Evolutionary conservation across 2,888 invertebrate species (phyloP).

Genomic region (Nebria salina): DNA sequence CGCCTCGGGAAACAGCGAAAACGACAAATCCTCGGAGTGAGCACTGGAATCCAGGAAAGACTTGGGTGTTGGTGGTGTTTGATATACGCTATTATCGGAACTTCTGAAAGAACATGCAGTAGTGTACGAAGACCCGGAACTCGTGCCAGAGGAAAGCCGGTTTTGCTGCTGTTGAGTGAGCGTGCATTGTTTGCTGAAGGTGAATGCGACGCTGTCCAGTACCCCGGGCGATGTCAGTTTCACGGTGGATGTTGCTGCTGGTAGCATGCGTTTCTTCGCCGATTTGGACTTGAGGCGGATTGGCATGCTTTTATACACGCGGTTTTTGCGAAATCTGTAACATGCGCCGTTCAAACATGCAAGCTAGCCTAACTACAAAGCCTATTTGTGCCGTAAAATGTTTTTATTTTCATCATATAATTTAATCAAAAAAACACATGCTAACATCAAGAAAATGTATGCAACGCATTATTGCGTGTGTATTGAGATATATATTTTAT

Average conservation of each 20-base stretch:
- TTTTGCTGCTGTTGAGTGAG: constrained; percentile 47
- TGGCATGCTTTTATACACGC: constrained; percentile 60
- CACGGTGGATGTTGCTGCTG: constrained; percentile 49
- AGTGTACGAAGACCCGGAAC: constrained; percentile 56
- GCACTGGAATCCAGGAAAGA: constrained; percentile 68
- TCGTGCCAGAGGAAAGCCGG: constrained; percentile 50
- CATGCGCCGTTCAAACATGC: constrained; percentile 40
- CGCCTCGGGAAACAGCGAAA: constrained; percentile 65
- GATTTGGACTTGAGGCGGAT: constrained; percentile 52
- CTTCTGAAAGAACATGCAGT: constrained; percentile 64
- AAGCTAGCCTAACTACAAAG: constrained; percentile 32
- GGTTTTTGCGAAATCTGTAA: constrained; percentile 47
- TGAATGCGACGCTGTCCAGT: constrained; percentile 60
- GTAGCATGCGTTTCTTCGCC: constrained; percentile 53
- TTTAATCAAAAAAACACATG: too few species aligned
- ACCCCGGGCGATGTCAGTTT: constrained; percentile 50
- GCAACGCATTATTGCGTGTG: too few species aligned
- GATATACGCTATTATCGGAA: constrained; percentile 69
- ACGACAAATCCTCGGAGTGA: constrained; percentile 67
- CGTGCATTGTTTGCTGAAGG: constrained; percentile 59
- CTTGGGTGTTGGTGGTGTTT: constrained; percentile 67
- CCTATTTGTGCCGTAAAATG: constrained; percentile 5
- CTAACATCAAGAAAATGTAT: too few species aligned
- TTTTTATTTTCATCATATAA: background rate
- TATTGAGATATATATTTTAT: too few species aligned